Percentiles rank a stretch among this genome's conserved stretches.
These are phyloP conservation scores for Drosophila emarginata DNA, from an alignment of 2,888 invertebrate species.

Conservation along the genomic window DNA sequence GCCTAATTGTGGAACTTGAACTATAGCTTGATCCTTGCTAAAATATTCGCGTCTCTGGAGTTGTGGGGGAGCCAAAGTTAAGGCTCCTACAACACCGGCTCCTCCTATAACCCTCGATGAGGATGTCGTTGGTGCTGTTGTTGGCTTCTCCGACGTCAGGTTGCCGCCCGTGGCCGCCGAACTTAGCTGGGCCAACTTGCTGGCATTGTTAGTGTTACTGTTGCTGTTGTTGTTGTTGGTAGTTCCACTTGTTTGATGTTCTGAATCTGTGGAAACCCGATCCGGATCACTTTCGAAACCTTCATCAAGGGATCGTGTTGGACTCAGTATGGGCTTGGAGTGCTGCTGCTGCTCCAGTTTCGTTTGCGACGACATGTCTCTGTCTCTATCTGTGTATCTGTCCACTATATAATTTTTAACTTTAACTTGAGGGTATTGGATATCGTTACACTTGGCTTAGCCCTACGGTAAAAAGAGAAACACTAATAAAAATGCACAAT, in stretches of 20 bases:
- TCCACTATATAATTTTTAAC: constrained; percentile 37
- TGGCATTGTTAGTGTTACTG: constrained; percentile 69
- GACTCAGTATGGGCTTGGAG: constrained; percentile 82
- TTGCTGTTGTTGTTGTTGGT: constrained; percentile 45
- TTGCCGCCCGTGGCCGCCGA: constrained; percentile 80
- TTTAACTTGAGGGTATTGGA: constrained; percentile 18
- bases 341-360: constrained; percentile 81
- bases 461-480: constrained; percentile 30
- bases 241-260: constrained; percentile 80
- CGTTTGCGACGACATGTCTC: constrained; percentile 42
- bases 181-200: constrained; percentile 80
- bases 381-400: constrained; percentile 29
- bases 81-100: constrained; percentile 41
- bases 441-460: constrained; percentile 59
- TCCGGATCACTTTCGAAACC: constrained; percentile 83
- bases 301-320: constrained; percentile 83
- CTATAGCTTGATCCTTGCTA: constrained; percentile 57
- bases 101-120: constrained; percentile 1
- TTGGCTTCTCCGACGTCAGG: constrained; percentile 50
- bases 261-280: constrained; percentile 83
- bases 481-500: constrained; percentile 46
- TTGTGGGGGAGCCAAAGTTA: constrained; percentile 75
- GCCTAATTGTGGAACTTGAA: constrained; percentile 50
- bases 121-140: constrained; percentile 37
- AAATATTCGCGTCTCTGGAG: constrained; percentile 79